Evolutionary conservation across 2,888 invertebrate species (phyloP), one percentile per base, ranked within the genome.

Genomic region (Suillia variegata): DNA sequence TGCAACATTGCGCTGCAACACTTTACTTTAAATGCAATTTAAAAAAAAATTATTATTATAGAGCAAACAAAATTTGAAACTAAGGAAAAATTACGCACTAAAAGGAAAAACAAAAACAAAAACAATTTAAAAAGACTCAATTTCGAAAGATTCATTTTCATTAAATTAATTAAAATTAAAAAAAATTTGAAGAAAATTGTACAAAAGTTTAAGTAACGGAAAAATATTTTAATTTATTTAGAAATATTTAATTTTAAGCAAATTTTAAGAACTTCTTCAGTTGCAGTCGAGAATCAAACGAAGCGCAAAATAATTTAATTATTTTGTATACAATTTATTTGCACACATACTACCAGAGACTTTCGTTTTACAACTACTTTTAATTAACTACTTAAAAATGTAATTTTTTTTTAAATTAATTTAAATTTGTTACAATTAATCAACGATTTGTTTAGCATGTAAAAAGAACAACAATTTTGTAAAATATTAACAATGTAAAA

Each of bases 241-340:
- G 17, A 18, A 45, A 45, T 3, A 4, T 20, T 18, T 45, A 45
- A 20, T 20, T 4, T n/a, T 17, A 45, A 45, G 20, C 18, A 10
- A 5, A 13, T 38, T 38, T 38, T 38, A 13, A 38, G 38, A 10
- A 38, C 15, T 38, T 38, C 38, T 18, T 17, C 13, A 45, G 20
- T 45, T 8, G 4, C 3, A 3, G 13, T 18, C 13, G 18, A 45
- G 18, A 20, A 18, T 17, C 67, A 71, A 70, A 68, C 67, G 67
- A 69, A 24, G 70, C 67, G 71, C 75, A 76, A 75, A 75, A 75
- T 75, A 76, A 75, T 75, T 75, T 71, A 76, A 75, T 75, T 75
- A 76, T 75, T 76, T 75, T 76, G 75, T 67, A 73, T 61, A 56
- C 60, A 65, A n/a, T n/a, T n/a, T n/a, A n/a, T 54, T 55, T 53